Base-by-base conservation (phyloP, 2,888 invertebrate species). In the Gortyna flavago region DNA sequence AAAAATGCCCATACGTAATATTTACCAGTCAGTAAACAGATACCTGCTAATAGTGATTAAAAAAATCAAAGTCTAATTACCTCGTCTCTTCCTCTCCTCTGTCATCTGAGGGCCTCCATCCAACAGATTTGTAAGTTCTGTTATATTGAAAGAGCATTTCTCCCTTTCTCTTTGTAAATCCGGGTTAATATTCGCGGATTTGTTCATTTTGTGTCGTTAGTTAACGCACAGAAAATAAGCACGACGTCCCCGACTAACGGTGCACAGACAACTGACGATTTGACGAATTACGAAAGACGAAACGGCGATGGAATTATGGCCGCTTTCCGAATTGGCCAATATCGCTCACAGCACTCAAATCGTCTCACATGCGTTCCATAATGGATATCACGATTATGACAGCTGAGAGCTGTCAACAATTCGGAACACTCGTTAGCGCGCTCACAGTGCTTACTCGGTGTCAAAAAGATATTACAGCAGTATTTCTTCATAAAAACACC, bases 71-170 rank as follows among this genome's bases (percentile, higher is more conserved):
- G 51, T 69, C 7, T 77, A 86, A 67, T 86, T 93, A 97, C 97
- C 97, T 93, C 94, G 92, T 85, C 93, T 94, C 80, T 91, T 97
- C 85, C 98, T 97, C 89, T 97, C 97, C 72, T 96, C 95, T 2
- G 98, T 98, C 94, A 98, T 98, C 75, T 98, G 97, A 75, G 95
- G 94, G n/a, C 98, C 98, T 11, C 99, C 99, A 94, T 98, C 98
- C 86, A 98, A 97, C 85, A 98, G 97, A 91, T 98, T 95, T 0
- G 98, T 98, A 85, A 99, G 96, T 94, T 99, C 99, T 77, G 96
- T 94, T 3, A 97, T 95, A 92, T 98, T 97, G 92, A 98, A 98
- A n/a, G 97, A 97, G 89, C 98, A 98, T 88, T 97, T 97, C 83
- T 97, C 96, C 82, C 98, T 97, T 95, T 98, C 98, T 87, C 96